Base-by-base conservation (phyloP, 2,113 vertebrate species). In the Cyprinodon brontotheroides region DNA sequence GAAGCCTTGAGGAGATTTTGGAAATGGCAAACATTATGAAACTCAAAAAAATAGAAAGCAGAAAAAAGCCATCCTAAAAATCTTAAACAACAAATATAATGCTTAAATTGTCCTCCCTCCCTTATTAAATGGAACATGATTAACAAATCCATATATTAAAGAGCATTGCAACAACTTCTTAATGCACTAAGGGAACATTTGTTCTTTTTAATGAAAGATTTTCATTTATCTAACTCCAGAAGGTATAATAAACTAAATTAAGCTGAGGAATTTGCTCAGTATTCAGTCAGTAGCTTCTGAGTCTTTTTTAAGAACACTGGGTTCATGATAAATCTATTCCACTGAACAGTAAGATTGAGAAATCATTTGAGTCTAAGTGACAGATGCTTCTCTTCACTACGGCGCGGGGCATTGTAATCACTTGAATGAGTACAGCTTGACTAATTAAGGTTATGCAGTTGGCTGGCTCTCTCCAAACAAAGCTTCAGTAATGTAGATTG, bases 361-460 rank as follows among this genome's bases (percentile, higher is more conserved):
- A 92, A 91, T 88, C 70, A 83, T 89, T 78, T 85, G 84, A 84
- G 79, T 77, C 87, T 79, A 78, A 87, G 82, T 89, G 91, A 90
- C 89, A 91, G 89, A 89, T 92, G 91, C 89, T 92, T 83, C 83
- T 86, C 86, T 85, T 89, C 83, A 87, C 80, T 79, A 74, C 80
- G 88, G 88, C 87, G 78, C 77, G 11, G 78, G 78, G 87, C 84
- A 80, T 89, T 90, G 86, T 89, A 83, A 91, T 89, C 89, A 89
- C 89, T 86, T 84, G 79, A 90, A 88, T 89, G 90, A 90, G 86
- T 89, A 90, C 89, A 89, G 90, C 89, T 92, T 85, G 84, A 89
- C 89, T 91, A 90, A 90, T 92, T 88, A 90, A 88, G 91, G 84
- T 92, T 87, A 85, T 89, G 89, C 89, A 89, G 84, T 88, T 90